Evolutionary conservation across 2,797 vertebrate species (phyloP).

Genomic region (Enteromius viviparus): DNA sequence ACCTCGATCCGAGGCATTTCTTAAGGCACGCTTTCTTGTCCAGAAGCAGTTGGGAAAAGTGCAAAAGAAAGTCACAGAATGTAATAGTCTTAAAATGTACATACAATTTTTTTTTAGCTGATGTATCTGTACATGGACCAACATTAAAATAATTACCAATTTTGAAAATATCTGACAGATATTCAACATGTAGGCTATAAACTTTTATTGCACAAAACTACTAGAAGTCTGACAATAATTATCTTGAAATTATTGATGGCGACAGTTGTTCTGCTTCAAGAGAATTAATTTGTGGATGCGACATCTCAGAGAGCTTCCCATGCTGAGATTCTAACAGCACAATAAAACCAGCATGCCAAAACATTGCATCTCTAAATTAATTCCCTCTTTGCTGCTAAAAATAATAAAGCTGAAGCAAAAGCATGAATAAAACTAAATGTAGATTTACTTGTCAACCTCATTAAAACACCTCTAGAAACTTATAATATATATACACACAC

Average conservation of each 20-base stretch:
- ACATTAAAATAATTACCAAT: neutral
- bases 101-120: too few species aligned
- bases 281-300: neutral
- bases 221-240: neutral
- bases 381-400: neutral
- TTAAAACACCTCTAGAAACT: neutral
- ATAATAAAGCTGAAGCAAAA: neutral
- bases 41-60: neutral
- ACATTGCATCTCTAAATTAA: neutral
- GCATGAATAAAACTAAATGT: neutral
- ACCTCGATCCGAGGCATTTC: neutral
- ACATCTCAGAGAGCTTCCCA: neutral
- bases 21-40: slow-evolving; percentile 2
- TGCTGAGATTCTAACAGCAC: neutral
- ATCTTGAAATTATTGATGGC: neutral
- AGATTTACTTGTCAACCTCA: neutral
- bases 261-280: neutral
- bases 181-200: neutral
- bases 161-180: neutral
- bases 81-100: neutral
- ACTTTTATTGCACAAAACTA: neutral
- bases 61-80: slow-evolving; percentile 1
- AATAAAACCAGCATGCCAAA: neutral
- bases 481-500: neutral
- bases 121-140: neutral